Percentiles rank a stretch among this genome's conserved stretches.
phyloP scores from a whole-genome alignment of 2,797 vertebrate genomes.

The Sebastes steindachneri region DNA sequence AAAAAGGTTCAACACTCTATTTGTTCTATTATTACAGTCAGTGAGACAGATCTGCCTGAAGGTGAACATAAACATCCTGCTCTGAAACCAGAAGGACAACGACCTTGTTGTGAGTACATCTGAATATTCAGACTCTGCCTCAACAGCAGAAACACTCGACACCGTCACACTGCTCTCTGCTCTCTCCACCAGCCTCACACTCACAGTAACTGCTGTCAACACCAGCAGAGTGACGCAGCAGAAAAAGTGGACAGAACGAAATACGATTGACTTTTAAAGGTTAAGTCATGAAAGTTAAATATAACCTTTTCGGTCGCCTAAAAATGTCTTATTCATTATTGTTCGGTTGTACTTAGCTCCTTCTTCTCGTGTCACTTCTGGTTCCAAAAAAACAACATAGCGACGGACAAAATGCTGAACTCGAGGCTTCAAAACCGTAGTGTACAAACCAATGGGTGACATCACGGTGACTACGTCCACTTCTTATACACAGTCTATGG shows the following conservation, averaged over 20 bases:
- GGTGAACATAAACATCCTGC: background rate
- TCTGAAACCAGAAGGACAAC: conserved; percentile 1
- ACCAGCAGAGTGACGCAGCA: background rate
- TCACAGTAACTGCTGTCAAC: background rate
- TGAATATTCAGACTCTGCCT: background rate
- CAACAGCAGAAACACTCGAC: conserved; percentile 9
- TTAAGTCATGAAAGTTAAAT: too few relatives aligned
- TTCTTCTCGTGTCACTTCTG: too few relatives aligned
- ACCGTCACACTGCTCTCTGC: background rate
- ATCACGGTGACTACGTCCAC: too few relatives aligned
- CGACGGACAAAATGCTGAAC: too few relatives aligned
- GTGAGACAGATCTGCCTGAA: background rate
- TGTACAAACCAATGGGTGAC: too few relatives aligned
- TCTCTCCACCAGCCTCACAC: background rate
- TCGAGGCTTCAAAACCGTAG: too few relatives aligned
- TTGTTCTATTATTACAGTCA: background rate
- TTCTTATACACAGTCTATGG: too few relatives aligned
- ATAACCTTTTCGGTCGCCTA: too few relatives aligned
- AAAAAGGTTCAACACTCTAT: background rate
- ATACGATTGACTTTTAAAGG: background rate
- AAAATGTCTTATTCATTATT: too few relatives aligned
- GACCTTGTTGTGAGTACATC: conserved; percentile 11
- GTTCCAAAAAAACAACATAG: too few relatives aligned
- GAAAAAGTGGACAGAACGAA: background rate
- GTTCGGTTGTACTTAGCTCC: too few relatives aligned